Conservation (phyloP, 2,888 invertebrate species). For the Andrena trimmerana region DNA sequence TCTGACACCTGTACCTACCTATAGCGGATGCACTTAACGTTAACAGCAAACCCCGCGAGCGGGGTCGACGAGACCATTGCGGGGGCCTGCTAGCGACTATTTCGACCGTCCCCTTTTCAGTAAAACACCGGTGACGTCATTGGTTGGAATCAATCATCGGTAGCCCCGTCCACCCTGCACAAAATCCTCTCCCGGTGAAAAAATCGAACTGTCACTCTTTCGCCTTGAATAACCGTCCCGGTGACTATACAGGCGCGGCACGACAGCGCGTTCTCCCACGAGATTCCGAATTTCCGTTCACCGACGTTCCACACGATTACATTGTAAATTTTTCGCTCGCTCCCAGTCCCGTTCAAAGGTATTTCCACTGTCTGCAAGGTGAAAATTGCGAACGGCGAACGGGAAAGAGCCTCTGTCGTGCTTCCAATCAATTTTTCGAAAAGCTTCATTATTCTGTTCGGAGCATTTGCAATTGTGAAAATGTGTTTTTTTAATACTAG, state of each 20-base stretch:
- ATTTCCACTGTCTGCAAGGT: not conserved
- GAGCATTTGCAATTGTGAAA: not conserved
- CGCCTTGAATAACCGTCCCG: constrained; percentile 40
- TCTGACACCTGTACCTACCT: constrained; percentile 54
- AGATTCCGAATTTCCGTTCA: constrained; percentile 36
- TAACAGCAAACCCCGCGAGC: constrained; percentile 70
- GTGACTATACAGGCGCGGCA: constrained; percentile 37
- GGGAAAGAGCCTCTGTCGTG: not conserved
- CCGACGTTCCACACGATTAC: constrained; percentile 12
- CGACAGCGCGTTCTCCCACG: constrained; percentile 41
- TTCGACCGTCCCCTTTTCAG: constrained; percentile 32
- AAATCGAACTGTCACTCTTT: constrained; percentile 61
- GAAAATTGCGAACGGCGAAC: not conserved
- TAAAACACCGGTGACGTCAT: constrained; percentile 52
- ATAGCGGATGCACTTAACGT: constrained; percentile 74
- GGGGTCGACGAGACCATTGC: constrained; percentile 58
- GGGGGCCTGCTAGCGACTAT: constrained; percentile 22
- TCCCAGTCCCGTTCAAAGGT: not conserved
- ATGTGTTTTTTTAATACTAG: no score
- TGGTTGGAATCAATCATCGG: constrained; percentile 69
- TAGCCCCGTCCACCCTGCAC: constrained; percentile 19
- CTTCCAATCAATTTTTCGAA: not conserved
- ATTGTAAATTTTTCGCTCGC: constrained; percentile 17
- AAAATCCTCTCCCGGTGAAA: constrained; percentile 38
- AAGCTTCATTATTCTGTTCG: not conserved